Base-by-base conservation (phyloP, 2,113 vertebrate genomes). In the Halichoeres trimaculatus region DNA sequence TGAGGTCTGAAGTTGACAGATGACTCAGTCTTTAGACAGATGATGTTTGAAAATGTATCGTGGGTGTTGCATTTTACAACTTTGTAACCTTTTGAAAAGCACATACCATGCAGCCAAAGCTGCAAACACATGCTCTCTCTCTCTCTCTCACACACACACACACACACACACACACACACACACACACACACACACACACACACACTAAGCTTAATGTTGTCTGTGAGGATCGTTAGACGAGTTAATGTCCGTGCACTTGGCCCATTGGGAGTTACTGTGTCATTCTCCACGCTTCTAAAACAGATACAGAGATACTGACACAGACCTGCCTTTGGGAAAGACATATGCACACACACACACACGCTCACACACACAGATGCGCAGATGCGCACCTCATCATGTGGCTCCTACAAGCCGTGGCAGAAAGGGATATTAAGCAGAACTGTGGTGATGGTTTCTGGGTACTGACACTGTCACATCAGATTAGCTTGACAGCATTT, bases 201-300 rank as follows among this genome's bases (percentile, higher is more conserved):
- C 22, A 43, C 50, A 40, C 57, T 41, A 11, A 48, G 23, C 72
- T 56, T 86, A 83, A 90, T 88, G 85, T 71, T 22, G 78, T 84
- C 86, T 74, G 75, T 75, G 77, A 73, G 88, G 85, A 81, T 91
- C 87, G 70, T 92, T 93, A 90, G 90, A 62, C 10, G 70, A 93
- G 90, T 89, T 92, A 91, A 92, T 82, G 90, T 90, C 89, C 84
- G 17, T 91, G 80, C 85, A 75, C 72, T 83, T 14, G 80, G 78
- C 77, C 83, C 76, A 54, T 56, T 81, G 81, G 79, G 85, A 88
- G 65, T 59, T 54, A 63, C 74, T 70, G 62, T 82, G 85, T 78
- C 90, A 85, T 91, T 91, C 72, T 83, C 81, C 81, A 78, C 60
- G 68, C 78, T 84, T 69, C n/a, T 60, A 38, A 56, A 79, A 84